Conservation (phyloP, 2,113 vertebrate genomes). For the Camelus bactrianus region DNA sequence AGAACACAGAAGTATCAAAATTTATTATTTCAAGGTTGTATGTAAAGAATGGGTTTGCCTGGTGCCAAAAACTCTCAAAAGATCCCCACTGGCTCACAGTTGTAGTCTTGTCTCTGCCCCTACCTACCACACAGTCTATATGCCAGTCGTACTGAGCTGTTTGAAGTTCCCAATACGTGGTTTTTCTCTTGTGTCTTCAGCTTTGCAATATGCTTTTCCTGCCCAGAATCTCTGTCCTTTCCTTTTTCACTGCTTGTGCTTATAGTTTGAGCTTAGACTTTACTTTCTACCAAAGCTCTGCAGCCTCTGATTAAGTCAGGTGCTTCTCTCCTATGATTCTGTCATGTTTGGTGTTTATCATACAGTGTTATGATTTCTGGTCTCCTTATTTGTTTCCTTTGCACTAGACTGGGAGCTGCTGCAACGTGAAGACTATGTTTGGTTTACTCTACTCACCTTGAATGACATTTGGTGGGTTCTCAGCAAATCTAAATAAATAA, state of each 20-base stretch:
- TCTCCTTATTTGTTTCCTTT: neutral
- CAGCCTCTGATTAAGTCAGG: neutral
- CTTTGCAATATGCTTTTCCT: neutral
- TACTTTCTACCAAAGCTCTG: neutral
- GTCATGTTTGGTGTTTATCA: neutral
- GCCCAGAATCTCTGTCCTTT: neutral
- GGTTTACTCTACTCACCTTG: neutral
- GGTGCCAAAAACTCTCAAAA: neutral
- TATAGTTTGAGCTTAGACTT: neutral
- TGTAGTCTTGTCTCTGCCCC: neutral
- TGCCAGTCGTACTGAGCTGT: too few relatives aligned
- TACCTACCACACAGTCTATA: rapidly evolving
- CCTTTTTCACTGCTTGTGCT: neutral
- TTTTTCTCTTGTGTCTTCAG: neutral
- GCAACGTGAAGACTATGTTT: neutral
- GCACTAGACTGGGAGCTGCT: neutral
- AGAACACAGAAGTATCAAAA: neutral
- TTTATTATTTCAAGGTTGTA: neutral
- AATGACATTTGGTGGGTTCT: neutral
- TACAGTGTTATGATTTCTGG: neutral
- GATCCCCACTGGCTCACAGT: neutral
- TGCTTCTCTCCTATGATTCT: neutral
- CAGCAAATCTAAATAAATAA: neutral
- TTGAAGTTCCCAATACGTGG: neutral
- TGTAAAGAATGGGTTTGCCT: neutral